phyloP scores from a whole-genome alignment of 2,113 vertebrate species.

The Potamarius usumacintae region DNA sequence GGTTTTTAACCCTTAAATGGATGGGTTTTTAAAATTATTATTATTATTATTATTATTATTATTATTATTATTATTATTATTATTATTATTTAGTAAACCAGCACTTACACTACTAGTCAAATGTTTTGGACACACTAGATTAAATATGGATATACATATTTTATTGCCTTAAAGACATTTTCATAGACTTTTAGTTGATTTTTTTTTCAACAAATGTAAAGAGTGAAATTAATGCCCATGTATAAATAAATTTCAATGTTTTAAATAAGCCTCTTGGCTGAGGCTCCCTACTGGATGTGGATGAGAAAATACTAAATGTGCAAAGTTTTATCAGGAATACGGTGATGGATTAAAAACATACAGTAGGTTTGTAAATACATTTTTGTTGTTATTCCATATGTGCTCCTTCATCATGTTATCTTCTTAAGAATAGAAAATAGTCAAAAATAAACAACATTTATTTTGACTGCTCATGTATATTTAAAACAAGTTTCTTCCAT shows the following conservation, averaged over 20 bases:
- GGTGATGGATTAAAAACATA: background rate
- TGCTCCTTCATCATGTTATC: background rate
- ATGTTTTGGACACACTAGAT: background rate
- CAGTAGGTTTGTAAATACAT: background rate
- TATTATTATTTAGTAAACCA: background rate
- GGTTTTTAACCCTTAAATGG: background rate
- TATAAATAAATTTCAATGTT: background rate
- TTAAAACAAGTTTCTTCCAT: background rate
- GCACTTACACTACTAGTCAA: background rate
- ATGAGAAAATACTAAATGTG: background rate
- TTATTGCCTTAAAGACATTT: background rate
- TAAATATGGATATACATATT: background rate
- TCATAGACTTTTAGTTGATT: background rate
- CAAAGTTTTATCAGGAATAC: background rate
- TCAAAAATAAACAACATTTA: background rate
- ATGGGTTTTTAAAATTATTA: background rate
- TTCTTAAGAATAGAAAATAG: too few species aligned
- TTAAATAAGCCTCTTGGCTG: too few species aligned
- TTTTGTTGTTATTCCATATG: too few species aligned
- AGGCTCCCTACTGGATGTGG: background rate
- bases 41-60: too few species aligned
- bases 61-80: background rate
- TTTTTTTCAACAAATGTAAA: background rate
- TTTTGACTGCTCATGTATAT: background rate
- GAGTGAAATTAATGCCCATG: background rate